These are phyloP conservation scores for Hydrolagus colliei DNA, from an alignment of 2,797 vertebrate species.

Conservation along the genomic window DNA sequence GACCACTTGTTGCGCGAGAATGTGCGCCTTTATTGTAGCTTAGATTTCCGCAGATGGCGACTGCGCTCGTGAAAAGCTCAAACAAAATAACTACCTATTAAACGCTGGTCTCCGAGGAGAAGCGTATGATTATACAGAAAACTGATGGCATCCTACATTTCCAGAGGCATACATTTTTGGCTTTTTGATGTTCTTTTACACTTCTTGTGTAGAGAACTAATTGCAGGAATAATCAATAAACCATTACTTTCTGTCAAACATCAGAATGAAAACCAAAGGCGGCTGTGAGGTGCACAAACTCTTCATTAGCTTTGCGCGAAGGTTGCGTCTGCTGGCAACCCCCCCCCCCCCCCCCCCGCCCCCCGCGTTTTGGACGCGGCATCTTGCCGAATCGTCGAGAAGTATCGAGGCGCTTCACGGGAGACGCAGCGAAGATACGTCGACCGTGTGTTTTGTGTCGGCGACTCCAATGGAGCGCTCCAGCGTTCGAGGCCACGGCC, in stretches of 20 bases:
- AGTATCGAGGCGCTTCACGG: too few species aligned
- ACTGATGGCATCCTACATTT: slow-evolving; percentile 29
- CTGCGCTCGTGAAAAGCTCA: slow-evolving; percentile 7
- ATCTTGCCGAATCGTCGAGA: too few species aligned
- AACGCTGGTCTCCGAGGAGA: slow-evolving; percentile 22
- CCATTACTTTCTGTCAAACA: slow-evolving; percentile 27
- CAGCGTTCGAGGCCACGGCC: too few species aligned
- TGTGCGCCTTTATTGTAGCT: slow-evolving; percentile 6
- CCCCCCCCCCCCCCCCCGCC: too few species aligned
- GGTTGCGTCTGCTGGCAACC: neutral
- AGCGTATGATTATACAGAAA: slow-evolving; percentile 30
- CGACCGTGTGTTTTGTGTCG: too few species aligned
- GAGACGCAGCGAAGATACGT: too few species aligned
- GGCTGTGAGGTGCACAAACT: neutral
- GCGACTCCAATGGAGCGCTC: too few species aligned
- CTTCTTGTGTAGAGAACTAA: slow-evolving; percentile 20
- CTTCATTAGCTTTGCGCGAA: slow-evolving; percentile 3
- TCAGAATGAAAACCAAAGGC: slow-evolving; percentile 24
- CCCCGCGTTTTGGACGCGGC: too few species aligned
- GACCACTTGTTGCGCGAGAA: slow-evolving; percentile 27
- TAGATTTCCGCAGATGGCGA: slow-evolving; percentile 2
- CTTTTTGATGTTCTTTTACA: slow-evolving; percentile 31
- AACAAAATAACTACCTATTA: slow-evolving; percentile 26
- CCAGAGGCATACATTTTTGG: slow-evolving; percentile 28
- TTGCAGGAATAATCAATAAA: slow-evolving; percentile 31